phyloP scores from a whole-genome alignment of 2,113 vertebrate genomes.

The Carettochelys insculpta region DNA sequence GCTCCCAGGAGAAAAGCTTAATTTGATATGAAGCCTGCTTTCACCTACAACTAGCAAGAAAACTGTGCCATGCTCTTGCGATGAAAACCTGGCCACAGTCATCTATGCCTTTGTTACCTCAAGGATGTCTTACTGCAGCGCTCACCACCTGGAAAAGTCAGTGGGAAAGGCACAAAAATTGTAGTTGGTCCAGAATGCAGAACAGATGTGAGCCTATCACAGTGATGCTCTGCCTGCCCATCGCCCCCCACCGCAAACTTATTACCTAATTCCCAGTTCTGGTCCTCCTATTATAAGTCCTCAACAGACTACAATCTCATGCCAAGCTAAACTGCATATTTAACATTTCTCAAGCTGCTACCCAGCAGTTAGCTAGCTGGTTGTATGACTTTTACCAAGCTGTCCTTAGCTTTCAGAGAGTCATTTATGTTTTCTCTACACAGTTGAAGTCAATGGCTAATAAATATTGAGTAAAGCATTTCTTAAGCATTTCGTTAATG shows the following conservation, averaged over 20 bases:
- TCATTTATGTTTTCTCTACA: neutral
- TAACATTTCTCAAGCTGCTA: neutral
- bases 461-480: neutral
- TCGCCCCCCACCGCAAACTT: no score
- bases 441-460: neutral
- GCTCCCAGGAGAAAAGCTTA: slow-evolving; percentile 25
- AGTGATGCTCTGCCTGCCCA: neutral
- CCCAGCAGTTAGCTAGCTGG: rapidly evolving
- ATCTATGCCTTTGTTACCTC: neutral
- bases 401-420: neutral
- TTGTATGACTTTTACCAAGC: neutral
- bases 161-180: neutral
- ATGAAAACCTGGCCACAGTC: neutral
- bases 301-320: neutral
- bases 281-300: neutral
- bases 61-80: neutral
- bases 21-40: neutral
- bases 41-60: neutral
- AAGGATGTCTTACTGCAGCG: neutral
- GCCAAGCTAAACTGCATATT: neutral
- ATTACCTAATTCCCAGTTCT: neutral
- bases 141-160: neutral
- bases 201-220: rapidly evolving
- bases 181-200: rapidly evolving
- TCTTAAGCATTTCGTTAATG: rapidly evolving